A percentile compares a stretch with the other conserved stretches of the same genome.
phyloP scores from a whole-genome alignment of 2,113 vertebrate species.

The Cromileptes altivelis region DNA sequence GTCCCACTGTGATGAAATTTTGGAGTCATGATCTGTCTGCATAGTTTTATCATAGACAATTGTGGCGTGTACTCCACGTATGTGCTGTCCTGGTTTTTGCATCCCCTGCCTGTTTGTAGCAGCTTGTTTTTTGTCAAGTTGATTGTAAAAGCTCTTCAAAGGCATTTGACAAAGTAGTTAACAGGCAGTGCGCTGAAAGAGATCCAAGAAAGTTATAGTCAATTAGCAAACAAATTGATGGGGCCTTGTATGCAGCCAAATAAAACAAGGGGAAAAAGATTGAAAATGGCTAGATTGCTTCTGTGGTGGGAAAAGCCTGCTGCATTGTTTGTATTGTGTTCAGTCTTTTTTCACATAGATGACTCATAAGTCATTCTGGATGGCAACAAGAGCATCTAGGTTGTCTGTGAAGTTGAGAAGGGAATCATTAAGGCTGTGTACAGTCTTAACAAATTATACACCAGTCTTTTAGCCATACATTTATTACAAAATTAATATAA shows the following conservation, averaged over 20 bases:
- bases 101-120: background rate
- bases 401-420: background rate
- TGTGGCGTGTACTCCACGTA: background rate
- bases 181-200: background rate
- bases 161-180: background rate
- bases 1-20: conserved; percentile 6
- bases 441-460: conserved; percentile 3
- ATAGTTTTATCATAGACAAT: background rate
- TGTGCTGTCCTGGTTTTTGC: background rate
- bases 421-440: background rate
- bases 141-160: conserved; percentile 5
- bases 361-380: background rate
- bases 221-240: background rate
- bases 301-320: background rate
- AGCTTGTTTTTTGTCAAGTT: conserved; percentile 1
- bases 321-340: conserved; percentile 12
- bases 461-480: background rate
- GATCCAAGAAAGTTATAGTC: background rate
- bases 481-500: background rate
- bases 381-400: background rate
- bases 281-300: background rate
- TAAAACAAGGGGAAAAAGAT: background rate
- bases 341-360: conserved; percentile 4
- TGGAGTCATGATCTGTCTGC: conserved; percentile 9
- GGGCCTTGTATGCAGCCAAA: background rate